These are phyloP conservation scores for Coelinius sp. DNA, from an alignment of 2,888 invertebrate genomes.

Conservation along the genomic window DNA sequence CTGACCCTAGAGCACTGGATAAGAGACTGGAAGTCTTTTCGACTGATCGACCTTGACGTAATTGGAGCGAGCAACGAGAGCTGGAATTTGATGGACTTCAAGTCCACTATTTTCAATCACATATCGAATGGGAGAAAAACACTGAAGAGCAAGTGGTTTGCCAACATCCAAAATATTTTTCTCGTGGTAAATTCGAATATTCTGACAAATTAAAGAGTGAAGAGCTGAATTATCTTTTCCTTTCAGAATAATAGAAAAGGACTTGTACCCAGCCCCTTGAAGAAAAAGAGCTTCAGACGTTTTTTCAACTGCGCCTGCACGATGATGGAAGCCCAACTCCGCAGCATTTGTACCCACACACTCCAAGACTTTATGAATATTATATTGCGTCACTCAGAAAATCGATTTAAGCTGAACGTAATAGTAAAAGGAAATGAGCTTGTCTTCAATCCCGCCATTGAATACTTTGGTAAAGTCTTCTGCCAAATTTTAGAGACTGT, in stretches of 20 bases:
- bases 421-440: constrained; percentile 76
- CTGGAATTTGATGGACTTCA: constrained; percentile 80
- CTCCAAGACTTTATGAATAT: constrained; percentile 83
- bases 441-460: constrained; percentile 82
- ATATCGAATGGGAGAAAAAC: constrained; percentile 79
- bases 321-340: constrained; percentile 91
- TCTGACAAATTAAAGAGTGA: background rate
- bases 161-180: constrained; percentile 78
- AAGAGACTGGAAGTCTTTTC: constrained; percentile 79
- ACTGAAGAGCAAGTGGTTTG: constrained; percentile 79
- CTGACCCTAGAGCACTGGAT: constrained; percentile 87
- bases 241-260: constrained; percentile 78
- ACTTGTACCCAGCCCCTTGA: constrained; percentile 79
- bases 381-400: constrained; percentile 80
- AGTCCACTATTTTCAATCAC: constrained; percentile 73
- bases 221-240: constrained; percentile 15
- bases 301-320: constrained; percentile 90
- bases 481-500: constrained; percentile 82
- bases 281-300: constrained; percentile 78
- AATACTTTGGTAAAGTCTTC: constrained; percentile 82
- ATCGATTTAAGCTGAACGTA: constrained; percentile 78
- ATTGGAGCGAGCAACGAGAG: constrained; percentile 76
- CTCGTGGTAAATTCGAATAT: constrained; percentile 71
- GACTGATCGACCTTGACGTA: constrained; percentile 76
- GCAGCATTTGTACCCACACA: constrained; percentile 85